These are phyloP conservation scores for Dendrocincla fuliginosa DNA, from an alignment of 2,797 vertebrate genomes.

Conservation along the genomic window DNA sequence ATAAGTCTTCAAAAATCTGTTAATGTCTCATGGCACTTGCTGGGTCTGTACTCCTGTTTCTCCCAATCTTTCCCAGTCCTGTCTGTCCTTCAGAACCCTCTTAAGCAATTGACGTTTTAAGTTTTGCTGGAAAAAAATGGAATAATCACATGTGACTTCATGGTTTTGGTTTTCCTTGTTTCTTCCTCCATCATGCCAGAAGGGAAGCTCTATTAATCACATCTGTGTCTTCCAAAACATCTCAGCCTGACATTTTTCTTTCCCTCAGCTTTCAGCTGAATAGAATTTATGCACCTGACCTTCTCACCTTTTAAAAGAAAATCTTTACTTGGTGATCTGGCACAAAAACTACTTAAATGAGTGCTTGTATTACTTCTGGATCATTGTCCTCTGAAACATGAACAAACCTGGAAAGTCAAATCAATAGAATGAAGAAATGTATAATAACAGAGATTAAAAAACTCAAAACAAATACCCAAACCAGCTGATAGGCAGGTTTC, in stretches of 20 bases:
- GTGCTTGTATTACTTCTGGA: not conserved
- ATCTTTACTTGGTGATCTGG: not conserved
- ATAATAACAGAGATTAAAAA: not conserved
- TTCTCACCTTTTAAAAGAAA: not conserved
- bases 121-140: not conserved
- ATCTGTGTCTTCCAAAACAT: not conserved
- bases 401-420: not conserved
- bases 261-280: not conserved
- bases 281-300: not conserved
- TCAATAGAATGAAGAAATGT: not conserved
- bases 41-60: not conserved
- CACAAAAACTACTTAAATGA: not conserved
- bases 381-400: not conserved
- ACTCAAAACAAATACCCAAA: not conserved
- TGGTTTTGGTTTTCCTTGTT: not conserved
- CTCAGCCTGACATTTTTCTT: not conserved
- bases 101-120: not conserved
- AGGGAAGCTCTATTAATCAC: not conserved
- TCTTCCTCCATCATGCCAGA: not conserved
- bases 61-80: not conserved
- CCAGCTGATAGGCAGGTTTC: not conserved
- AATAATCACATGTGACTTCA: not conserved
- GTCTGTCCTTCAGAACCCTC: not conserved
- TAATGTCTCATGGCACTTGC: not conserved
- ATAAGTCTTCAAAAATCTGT: not conserved